phyloP scores from a whole-genome alignment of 2,797 vertebrate genomes.

The Falco berigora region DNA sequence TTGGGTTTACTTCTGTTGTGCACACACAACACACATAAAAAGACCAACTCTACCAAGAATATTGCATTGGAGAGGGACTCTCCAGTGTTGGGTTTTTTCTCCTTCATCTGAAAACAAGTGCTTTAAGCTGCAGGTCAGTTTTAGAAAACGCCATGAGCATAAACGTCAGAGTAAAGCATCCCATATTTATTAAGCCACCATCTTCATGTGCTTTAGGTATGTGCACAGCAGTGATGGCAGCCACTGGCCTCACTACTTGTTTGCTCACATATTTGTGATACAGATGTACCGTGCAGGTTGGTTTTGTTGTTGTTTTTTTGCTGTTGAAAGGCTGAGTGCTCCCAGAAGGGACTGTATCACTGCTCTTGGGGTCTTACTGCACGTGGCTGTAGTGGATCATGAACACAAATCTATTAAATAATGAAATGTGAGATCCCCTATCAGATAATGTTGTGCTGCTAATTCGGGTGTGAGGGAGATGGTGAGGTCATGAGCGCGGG shows the following conservation, averaged over 20 bases:
- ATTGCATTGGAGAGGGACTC: not conserved
- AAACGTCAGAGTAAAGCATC: not conserved
- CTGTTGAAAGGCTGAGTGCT: not conserved
- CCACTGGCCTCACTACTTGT: fast-evolving
- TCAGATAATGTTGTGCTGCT: constrained; percentile 14
- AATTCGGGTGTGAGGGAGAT: not conserved
- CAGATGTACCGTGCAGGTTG: not conserved
- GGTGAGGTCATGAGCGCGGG: not conserved
- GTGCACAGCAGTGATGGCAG: not conserved
- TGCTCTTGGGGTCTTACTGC: not conserved
- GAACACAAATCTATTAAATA: constrained; percentile 6
- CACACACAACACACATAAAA: not conserved
- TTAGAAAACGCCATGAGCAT: not conserved
- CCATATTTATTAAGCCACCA: not conserved
- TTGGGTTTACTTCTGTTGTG: not conserved
- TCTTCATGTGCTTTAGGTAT: not conserved
- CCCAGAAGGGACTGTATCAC: not conserved
- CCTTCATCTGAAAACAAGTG: not conserved
- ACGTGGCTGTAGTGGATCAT: not conserved
- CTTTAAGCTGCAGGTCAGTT: not conserved
- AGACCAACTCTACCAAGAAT: not conserved
- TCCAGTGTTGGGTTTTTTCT: not conserved
- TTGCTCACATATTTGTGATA: not conserved
- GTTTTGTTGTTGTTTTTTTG: not conserved
- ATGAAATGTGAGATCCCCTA: constrained; percentile 36